phyloP scores from a whole-genome alignment of 2,888 invertebrate genomes.

The Mythimna pallens region DNA sequence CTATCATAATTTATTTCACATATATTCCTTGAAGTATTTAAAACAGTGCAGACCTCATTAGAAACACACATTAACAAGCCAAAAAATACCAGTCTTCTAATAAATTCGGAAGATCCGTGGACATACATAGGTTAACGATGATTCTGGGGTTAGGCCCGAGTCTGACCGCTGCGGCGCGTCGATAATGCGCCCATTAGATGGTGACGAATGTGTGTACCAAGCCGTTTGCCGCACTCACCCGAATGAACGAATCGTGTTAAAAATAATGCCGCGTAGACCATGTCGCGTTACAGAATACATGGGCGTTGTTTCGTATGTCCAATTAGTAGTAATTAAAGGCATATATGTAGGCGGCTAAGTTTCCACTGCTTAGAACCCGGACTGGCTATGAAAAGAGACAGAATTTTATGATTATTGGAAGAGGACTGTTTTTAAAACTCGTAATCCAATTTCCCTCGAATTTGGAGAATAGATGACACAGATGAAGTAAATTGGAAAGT shows the following conservation, averaged over 20 bases:
- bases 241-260: constrained; percentile 56
- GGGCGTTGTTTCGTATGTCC: not conserved
- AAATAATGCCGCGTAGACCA: constrained; percentile 56
- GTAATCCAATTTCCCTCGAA: too few relatives aligned
- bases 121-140: constrained; percentile 53
- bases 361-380: too few relatives aligned
- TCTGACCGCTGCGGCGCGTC: constrained; percentile 24
- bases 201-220: constrained; percentile 54
- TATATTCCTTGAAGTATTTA: not conserved
- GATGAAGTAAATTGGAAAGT: too few relatives aligned
- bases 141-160: constrained; percentile 37
- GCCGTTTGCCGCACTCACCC: constrained; percentile 37
- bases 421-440: too few relatives aligned
- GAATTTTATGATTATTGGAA: too few relatives aligned
- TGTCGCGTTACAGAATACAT: constrained; percentile 10
- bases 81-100: not conserved
- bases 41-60: not conserved
- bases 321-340: not conserved
- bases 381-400: too few relatives aligned
- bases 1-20: too few relatives aligned
- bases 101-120: constrained; percentile 17
- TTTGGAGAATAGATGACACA: too few relatives aligned
- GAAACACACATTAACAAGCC: not conserved
- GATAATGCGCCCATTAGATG: constrained; percentile 54
- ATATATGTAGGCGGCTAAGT: too few relatives aligned